A percentile compares a stretch with the other conserved stretches of the same genome.
These are phyloP conservation scores for Ceratina calcarata DNA, from an alignment of 1,140 invertebrate species.

Conservation along the genomic window DNA sequence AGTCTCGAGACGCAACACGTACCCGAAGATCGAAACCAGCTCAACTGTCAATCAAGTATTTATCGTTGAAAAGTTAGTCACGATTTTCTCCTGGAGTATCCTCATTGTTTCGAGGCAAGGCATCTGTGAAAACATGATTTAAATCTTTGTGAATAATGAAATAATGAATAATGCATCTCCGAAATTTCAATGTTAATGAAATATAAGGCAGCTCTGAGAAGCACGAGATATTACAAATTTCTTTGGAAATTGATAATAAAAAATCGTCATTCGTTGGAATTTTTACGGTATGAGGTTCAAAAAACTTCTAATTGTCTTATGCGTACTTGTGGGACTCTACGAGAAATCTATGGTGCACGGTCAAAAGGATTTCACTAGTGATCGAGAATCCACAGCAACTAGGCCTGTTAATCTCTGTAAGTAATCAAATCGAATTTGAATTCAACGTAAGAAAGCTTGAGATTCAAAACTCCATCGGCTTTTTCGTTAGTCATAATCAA, in stretches of 20 bases:
- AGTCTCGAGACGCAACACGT: neutral
- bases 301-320: neutral
- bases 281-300: neutral
- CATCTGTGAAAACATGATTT: too few relatives aligned
- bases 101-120: too few relatives aligned
- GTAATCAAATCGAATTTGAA: neutral
- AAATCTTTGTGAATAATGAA: too few relatives aligned
- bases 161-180: too few relatives aligned
- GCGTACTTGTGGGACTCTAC: neutral
- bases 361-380: neutral
- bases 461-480: neutral
- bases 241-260: neutral
- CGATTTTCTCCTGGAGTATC: neutral
- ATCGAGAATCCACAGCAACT: neutral
- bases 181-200: too few relatives aligned
- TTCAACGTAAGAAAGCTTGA: neutral
- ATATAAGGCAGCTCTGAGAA: too few relatives aligned
- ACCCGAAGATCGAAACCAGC: neutral
- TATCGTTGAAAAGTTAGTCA: neutral
- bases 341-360: neutral
- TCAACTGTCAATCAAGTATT: neutral
- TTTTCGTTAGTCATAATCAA: conserved; percentile 74
- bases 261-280: neutral
- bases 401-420: conserved; percentile 39
- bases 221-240: neutral